Evolutionary conservation across 1,140 invertebrate species (phyloP), one percentile per base, ranked within the genome.

Genomic region (Ditylenchus dipsaci): DNA sequence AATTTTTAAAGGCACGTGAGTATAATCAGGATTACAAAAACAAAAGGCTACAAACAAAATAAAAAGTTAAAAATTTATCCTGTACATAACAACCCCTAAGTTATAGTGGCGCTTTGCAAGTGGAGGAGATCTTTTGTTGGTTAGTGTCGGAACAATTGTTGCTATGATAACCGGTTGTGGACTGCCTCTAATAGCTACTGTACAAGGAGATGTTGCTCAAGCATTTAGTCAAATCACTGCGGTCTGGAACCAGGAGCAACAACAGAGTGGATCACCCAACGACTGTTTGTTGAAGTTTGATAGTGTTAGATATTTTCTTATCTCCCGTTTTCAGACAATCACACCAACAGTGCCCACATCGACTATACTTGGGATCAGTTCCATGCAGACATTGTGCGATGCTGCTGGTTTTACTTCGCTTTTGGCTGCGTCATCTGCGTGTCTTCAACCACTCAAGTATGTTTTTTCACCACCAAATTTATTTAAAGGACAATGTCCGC

Each of bases 181-280:
- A 30, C 79, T 78, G 49, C n/a, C 79, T 13, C 42, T 80, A 9
- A 75, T 81, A 38, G 79, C 75, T 27, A 76, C 79, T 59, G 73
- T 81, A 9, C 73, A 83, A 23, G 80, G 80, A 23, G 70, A 75
- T 19, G 82, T 81, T 81, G 82, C 80, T 21, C 49, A 53, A 26
- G 49, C 49, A 3, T 53, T 53, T 53, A 53, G 38, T 21, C n/a
- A 13, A 27, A n/a, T 19, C 19, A 68, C 47, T 59, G 13, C 27
- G 1, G 21, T 42, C 9, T 63, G 27, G 33, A 33, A 57, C 49
- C n/a, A 69, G 68, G 27, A 19, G 49, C 21, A 23, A 1, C 38
- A 27, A 68, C 29, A 0, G 21, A n/a, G n/a, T n/a, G n/a, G n/a
- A n/a, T n/a, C 1, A 15, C 9, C 27, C 67, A 26, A 56, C 23